Conservation (phyloP, 2,797 vertebrate species). For the Sebastes diaconus region DNA sequence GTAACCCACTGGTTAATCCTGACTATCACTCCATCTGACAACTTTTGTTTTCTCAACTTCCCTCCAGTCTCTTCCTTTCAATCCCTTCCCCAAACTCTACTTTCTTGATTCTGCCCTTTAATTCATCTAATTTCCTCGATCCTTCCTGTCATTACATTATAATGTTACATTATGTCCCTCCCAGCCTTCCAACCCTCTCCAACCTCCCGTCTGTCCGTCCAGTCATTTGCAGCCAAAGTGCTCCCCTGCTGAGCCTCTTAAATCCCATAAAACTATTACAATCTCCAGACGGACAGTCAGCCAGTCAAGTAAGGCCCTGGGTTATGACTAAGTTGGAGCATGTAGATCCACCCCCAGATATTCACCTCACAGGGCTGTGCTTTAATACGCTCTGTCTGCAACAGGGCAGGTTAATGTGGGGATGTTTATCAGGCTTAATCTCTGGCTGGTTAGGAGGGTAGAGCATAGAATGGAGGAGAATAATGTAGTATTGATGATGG, state of each 20-base stretch:
- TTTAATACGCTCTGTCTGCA: conserved; percentile 41
- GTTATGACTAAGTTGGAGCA: conserved; percentile 51
- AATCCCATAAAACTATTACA: conserved; percentile 59
- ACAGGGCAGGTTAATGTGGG: conserved; percentile 9
- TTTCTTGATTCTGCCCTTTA: neutral
- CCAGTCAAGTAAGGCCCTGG: conserved; percentile 13
- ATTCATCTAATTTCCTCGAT: neutral
- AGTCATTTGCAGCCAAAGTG: conserved; percentile 32
- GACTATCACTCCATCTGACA: neutral
- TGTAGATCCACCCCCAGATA: conserved; percentile 46
- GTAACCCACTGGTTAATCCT: too few species aligned
- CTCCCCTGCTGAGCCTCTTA: conserved; percentile 59
- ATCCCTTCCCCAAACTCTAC: neutral
- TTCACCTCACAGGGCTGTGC: conserved; percentile 30
- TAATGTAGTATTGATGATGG: neutral
- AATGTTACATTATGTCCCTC: neutral
- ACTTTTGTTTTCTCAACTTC: neutral
- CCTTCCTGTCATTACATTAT: neutral
- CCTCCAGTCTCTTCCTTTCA: neutral
- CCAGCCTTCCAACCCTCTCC: neutral
- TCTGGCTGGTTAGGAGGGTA: conserved; percentile 2
- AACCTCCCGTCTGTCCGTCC: neutral
- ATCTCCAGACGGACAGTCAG: conserved; percentile 57
- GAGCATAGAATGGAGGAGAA: neutral
- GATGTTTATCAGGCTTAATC: conserved; percentile 30